These are phyloP conservation scores for Eristalis tenax DNA, from an alignment of 2,888 invertebrate species.

Conservation along the genomic window DNA sequence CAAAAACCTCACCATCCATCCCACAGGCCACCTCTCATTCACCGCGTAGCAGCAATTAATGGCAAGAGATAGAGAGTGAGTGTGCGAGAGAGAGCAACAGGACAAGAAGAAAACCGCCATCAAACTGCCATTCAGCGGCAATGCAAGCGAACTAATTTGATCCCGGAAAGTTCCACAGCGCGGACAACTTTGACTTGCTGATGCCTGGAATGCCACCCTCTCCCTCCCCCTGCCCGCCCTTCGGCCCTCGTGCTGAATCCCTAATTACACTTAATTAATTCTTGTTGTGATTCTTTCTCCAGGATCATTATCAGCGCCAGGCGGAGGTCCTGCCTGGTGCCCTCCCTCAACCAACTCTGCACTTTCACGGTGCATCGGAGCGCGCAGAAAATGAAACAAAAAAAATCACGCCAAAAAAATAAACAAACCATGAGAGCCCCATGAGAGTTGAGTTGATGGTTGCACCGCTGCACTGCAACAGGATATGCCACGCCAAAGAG, in stretches of 20 bases:
- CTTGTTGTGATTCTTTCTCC: constrained; percentile 9
- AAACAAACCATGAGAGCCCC: background rate
- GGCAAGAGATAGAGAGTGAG: too few species aligned
- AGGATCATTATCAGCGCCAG: constrained; percentile 6
- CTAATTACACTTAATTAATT: constrained; percentile 52
- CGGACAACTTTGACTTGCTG: background rate
- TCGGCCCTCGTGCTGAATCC: constrained; percentile 3
- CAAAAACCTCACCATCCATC: background rate
- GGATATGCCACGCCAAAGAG: constrained; percentile 35
- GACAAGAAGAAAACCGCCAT: constrained; percentile 38
- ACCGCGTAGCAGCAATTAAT: constrained; percentile 25
- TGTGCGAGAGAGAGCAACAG: constrained; percentile 20
- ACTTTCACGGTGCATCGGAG: background rate
- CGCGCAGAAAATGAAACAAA: too few species aligned
- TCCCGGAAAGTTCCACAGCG: constrained; percentile 17
- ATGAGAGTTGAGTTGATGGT: background rate
- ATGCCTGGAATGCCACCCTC: constrained; percentile 2
- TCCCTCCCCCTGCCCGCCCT: background rate
- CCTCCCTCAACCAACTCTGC: background rate
- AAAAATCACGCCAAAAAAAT: background rate
- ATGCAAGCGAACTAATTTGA: constrained; percentile 49
- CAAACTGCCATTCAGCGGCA: constrained; percentile 44
- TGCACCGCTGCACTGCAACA: constrained; percentile 11
- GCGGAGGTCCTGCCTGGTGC: background rate
- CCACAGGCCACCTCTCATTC: background rate